These are phyloP conservation scores for Ditula angustiorana DNA, from an alignment of 2,888 invertebrate genomes.

Conservation along the genomic window DNA sequence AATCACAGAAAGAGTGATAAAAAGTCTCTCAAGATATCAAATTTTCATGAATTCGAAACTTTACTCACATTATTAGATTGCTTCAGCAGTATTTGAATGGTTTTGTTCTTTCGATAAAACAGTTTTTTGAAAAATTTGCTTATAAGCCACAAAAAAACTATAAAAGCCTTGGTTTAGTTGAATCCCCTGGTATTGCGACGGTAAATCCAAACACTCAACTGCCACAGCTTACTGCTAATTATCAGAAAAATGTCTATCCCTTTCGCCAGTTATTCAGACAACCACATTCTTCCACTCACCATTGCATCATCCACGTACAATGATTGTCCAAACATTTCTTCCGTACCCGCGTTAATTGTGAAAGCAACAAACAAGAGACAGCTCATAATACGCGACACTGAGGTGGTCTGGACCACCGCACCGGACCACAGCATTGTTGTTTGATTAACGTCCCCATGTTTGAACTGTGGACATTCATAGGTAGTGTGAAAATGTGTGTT, in stretches of 20 bases:
- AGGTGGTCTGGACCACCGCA: conserved; percentile 47
- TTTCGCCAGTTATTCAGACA: background rate
- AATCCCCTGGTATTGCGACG: too few relatives aligned
- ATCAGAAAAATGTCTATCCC: background rate
- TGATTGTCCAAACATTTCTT: conserved; percentile 46
- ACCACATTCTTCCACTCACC: background rate
- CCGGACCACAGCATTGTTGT: conserved; percentile 12
- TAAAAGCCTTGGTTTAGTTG: too few relatives aligned
- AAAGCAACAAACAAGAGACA: conserved; percentile 76
- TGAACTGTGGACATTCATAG: conserved; percentile 11
- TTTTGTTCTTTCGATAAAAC: background rate
- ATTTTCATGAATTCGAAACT: too few relatives aligned
- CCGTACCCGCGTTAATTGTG: conserved; percentile 73
- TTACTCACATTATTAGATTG: background rate
- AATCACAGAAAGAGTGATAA: too few relatives aligned
- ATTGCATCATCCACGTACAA: conserved; percentile 28
- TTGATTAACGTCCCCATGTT: conserved; percentile 42
- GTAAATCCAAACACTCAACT: too few relatives aligned
- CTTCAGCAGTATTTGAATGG: background rate
- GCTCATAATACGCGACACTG: conserved; percentile 17
- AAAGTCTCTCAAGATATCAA: too few relatives aligned
- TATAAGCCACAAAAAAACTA: too few relatives aligned
- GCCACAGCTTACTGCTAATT: background rate
- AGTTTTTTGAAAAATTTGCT: too few relatives aligned
- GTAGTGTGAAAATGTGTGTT: conserved; percentile 18